Evolutionary conservation across 2,113 vertebrate genomes (phyloP).

Genomic region (Trichechus manatus): DNA sequence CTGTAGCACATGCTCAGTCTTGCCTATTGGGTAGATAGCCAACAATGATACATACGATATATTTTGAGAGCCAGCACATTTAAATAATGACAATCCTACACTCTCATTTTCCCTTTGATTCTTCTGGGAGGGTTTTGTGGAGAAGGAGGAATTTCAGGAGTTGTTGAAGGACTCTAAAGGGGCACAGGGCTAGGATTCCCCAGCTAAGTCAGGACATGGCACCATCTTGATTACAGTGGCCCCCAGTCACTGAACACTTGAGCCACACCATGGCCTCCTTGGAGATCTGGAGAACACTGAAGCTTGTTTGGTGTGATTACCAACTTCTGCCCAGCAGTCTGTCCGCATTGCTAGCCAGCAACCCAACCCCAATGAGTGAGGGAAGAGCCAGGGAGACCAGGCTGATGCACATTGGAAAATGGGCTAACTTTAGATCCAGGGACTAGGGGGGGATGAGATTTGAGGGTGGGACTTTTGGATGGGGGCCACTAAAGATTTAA

Average conservation of each 20-base stretch:
- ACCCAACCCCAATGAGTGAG: background rate
- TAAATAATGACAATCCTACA: background rate
- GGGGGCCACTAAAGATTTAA: background rate
- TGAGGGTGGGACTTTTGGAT: background rate
- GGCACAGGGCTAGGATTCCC: background rate
- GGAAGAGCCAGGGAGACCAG: background rate
- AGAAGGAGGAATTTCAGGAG: background rate
- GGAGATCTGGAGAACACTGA: background rate
- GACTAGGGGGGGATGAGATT: background rate
- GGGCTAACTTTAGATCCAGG: background rate
- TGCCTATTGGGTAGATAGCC: background rate
- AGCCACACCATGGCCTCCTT: background rate
- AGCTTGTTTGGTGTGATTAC: background rate
- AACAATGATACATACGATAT: background rate
- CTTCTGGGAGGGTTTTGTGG: background rate
- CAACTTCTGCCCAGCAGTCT: background rate
- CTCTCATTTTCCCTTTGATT: constrained; percentile 7
- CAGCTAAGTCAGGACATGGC: background rate
- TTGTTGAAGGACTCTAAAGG: background rate
- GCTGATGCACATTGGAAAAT: background rate
- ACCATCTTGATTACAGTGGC: background rate
- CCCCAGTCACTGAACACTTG: background rate
- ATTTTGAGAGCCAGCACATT: background rate
- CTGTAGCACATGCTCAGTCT: background rate
- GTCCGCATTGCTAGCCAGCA: background rate